Evolutionary conservation across 2,797 vertebrate genomes (phyloP).

Genomic region (Chrysolophus pictus): DNA sequence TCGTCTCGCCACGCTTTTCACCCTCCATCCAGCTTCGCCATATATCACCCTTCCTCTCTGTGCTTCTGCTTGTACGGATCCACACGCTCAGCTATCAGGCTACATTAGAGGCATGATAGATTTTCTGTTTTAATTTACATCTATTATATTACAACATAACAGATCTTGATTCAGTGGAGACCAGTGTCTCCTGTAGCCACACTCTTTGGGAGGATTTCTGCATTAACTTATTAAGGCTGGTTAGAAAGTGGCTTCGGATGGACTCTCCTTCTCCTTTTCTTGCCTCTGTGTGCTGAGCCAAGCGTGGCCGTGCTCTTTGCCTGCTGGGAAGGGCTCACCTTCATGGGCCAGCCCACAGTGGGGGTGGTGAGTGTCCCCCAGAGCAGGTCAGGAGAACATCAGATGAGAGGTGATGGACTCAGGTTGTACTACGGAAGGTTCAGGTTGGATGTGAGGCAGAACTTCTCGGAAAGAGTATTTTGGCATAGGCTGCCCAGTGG

Average conservation of each 20-base stretch:
- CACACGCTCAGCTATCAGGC: constrained; percentile 86
- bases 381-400: not conserved
- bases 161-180: constrained; percentile 81
- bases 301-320: accelerated
- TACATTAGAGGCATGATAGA: constrained; percentile 96
- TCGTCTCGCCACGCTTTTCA: constrained; percentile 93
- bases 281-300: accelerated
- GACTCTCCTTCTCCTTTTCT: not conserved
- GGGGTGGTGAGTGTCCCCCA: not conserved
- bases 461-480: too few species aligned
- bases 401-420: too few species aligned
- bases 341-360: too few species aligned
- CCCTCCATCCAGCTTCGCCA: constrained; percentile 92
- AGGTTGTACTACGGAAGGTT: too few species aligned
- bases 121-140: constrained; percentile 98
- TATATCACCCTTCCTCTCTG: constrained; percentile 90
- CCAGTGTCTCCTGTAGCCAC: constrained; percentile 67
- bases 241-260: constrained; percentile 32
- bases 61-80: constrained; percentile 82
- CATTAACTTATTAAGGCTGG: constrained; percentile 57
- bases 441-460: too few species aligned
- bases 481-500: too few species aligned
- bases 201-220: constrained; percentile 69
- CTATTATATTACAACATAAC: constrained; percentile 88
- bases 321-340: not conserved